phyloP scores from a whole-genome alignment of 2,113 vertebrate genomes.

The Morone saxatilis region DNA sequence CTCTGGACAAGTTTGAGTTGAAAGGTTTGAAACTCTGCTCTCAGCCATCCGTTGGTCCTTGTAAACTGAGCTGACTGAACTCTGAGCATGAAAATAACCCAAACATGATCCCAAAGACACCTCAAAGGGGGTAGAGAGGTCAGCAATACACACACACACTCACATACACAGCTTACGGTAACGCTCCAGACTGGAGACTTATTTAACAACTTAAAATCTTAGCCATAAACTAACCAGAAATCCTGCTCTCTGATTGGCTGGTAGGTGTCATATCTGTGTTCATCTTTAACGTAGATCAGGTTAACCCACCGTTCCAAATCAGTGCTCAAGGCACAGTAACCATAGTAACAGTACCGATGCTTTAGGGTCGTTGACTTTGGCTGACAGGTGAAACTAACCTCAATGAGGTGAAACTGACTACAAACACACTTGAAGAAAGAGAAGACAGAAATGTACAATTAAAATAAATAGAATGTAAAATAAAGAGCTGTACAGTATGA shows the following conservation, averaged over 20 bases:
- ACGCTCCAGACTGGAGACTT: neutral
- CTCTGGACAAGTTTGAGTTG: neutral
- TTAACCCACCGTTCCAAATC: neutral
- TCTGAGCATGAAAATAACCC: constrained; percentile 46
- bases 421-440: too few relatives aligned
- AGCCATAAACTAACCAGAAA: neutral
- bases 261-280: neutral
- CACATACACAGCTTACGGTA: neutral
- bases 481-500: too few relatives aligned
- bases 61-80: constrained; percentile 21
- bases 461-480: too few relatives aligned
- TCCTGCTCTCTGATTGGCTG: constrained; percentile 5
- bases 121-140: neutral
- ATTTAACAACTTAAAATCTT: neutral
- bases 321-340: neutral
- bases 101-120: constrained; percentile 21
- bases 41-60: neutral
- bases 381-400: too few relatives aligned
- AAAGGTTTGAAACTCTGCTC: neutral
- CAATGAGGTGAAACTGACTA: too few relatives aligned
- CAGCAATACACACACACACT: constrained; percentile 19
- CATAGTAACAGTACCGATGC: neutral
- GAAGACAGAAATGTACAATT: too few relatives aligned
- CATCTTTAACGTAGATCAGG: too few relatives aligned
- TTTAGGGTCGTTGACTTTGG: too few relatives aligned